Evolutionary conservation across 2,113 vertebrate species (phyloP), one percentile per base, ranked within the genome.

Genomic region (Tangachromis dhanisi): DNA sequence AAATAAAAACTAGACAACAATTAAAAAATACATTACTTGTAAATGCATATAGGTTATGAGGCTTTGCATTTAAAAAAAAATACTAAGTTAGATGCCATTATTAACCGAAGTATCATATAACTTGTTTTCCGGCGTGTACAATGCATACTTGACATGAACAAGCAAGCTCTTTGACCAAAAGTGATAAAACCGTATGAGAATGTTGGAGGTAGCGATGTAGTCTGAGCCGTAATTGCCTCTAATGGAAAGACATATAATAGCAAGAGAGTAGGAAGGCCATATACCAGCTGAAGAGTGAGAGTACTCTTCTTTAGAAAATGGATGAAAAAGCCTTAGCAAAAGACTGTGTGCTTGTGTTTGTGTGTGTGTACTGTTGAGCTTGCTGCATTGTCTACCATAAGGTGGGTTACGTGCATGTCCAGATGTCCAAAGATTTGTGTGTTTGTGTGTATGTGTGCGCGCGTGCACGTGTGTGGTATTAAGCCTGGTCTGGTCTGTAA

Each of bases 191-290:
- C n/a, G 1, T 76, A 85, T 88, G 85, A 94, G 90, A 87, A 93
- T 89, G 93, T 89, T 83, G 85, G 57, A 87, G 90, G 91, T 29
- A 63, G 90, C 24, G 3, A 90, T 86, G 88, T 10, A 86, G 84
- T 80, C 79, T 83, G 84, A 93, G 88, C 85, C 61, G 91, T 94
- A 94, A 95, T 96, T 94, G 93, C 92, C 92, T 94, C 89, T 96
- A 94, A 95, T 95, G 94, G 94, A 94, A 93, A 93, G 81, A 91
- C 87, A 85, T 93, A 93, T 94, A 94, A 95, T 95, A 94, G 93
- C 92, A 91, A 88, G 91, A 93, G 92, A 93, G 91, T 76, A 88
- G 90, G 93, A 93, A 94, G 93, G 92, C 88, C 92, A 94, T 85
- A 90, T 89, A 92, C 78, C 87, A 90, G 90, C 92, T 90, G 86